These are phyloP conservation scores for Sebastes nivosus DNA, from an alignment of 2,797 vertebrate species.

Conservation along the genomic window DNA sequence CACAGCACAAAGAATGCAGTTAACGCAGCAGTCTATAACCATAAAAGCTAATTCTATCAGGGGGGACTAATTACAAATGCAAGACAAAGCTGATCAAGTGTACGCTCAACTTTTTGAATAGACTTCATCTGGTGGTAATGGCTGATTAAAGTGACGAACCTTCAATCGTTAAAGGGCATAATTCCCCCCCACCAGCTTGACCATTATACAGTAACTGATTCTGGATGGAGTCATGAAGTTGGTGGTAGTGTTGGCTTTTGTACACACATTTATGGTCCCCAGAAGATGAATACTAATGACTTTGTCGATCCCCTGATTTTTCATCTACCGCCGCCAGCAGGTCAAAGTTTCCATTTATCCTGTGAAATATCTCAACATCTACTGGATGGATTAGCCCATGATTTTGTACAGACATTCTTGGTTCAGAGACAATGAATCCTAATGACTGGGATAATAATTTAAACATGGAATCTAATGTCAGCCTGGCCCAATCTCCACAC, in stretches of 20 bases:
- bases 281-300: too few species aligned
- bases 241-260: neutral
- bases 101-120: neutral
- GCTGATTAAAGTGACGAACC: slow-evolving; percentile 26
- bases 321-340: neutral
- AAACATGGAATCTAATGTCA: too few species aligned
- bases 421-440: neutral
- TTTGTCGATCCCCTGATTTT: neutral
- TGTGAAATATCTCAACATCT: neutral
- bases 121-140: slow-evolving; percentile 15
- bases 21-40: slow-evolving; percentile 31
- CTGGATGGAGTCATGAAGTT: neutral
- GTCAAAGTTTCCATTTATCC: neutral
- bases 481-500: too few species aligned
- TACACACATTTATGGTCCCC: neutral
- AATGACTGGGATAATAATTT: too few species aligned
- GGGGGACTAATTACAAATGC: slow-evolving; percentile 27
- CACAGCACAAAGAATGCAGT: slow-evolving; percentile 26
- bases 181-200: neutral
- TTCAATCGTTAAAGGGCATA: slow-evolving; percentile 12
- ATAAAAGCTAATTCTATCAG: slow-evolving; percentile 25
- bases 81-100: slow-evolving; percentile 32
- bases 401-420: neutral
- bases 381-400: neutral
- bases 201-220: neutral